phyloP scores from a whole-genome alignment of 1,140 invertebrate species.

The Papilio helenus region DNA sequence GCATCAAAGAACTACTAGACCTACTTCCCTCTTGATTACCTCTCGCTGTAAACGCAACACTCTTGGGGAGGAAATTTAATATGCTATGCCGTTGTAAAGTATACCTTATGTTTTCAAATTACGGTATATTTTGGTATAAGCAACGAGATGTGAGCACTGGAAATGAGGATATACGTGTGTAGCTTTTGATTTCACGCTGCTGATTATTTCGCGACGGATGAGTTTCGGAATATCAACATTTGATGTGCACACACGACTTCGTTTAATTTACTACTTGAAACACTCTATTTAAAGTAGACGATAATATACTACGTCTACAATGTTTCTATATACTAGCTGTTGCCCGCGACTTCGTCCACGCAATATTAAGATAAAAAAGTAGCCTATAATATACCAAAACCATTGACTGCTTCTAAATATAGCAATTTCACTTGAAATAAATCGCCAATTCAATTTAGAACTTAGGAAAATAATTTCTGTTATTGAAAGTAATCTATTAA shows the following conservation, averaged over 20 bases:
- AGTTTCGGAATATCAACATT: constrained; percentile 29
- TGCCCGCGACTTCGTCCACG: too few relatives aligned
- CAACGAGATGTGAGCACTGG: constrained; percentile 8
- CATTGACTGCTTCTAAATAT: too few relatives aligned
- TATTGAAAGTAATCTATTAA: constrained; percentile 14
- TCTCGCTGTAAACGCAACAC: constrained; percentile 28
- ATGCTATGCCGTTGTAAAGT: constrained; percentile 4
- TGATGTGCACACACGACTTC: constrained; percentile 5
- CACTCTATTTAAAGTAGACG: background rate
- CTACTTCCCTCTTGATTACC: constrained; percentile 33
- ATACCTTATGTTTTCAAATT: background rate
- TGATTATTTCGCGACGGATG: constrained; percentile 24
- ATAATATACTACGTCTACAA: background rate
- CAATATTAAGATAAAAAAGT: too few relatives aligned
- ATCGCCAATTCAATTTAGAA: background rate
- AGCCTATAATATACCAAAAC: too few relatives aligned
- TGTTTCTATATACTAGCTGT: too few relatives aligned
- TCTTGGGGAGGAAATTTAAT: constrained; percentile 1
- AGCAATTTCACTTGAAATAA: too few relatives aligned
- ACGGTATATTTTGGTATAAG: background rate
- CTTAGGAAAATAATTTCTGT: background rate
- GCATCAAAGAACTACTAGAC: constrained; percentile 26
- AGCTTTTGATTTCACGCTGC: constrained; percentile 32
- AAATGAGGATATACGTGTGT: constrained; percentile 25
- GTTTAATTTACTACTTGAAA: constrained; percentile 8